Percentiles rank a stretch among this genome's conserved stretches.
phyloP scores from a whole-genome alignment of 2,113 vertebrate genomes.

The Pipra filicauda region DNA sequence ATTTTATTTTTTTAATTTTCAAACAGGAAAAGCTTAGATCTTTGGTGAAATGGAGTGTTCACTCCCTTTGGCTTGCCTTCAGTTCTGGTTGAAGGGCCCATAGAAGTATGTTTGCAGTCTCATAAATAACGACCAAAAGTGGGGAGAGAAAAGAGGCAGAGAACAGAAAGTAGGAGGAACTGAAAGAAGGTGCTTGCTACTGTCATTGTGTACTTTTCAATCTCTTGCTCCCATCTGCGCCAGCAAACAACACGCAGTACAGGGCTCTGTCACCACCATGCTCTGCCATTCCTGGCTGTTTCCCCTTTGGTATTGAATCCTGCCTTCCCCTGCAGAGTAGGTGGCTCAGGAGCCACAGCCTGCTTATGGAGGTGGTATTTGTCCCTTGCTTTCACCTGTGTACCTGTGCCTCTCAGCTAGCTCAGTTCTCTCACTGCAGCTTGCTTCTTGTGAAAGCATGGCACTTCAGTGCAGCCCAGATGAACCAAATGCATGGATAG shows the following conservation, averaged over 20 bases:
- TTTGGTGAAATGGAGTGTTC: constrained; percentile 69
- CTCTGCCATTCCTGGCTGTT: not conserved
- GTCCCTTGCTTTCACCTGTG: not conserved
- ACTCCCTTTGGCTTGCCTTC: constrained; percentile 49
- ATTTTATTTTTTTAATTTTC: not conserved
- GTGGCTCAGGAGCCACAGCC: not conserved
- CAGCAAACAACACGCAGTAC: not conserved
- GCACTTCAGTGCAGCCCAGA: not conserved
- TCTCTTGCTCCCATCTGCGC: not conserved
- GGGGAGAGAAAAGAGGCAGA: not conserved
- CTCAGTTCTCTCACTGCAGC: not conserved
- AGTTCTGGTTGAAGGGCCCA: not conserved
- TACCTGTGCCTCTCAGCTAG: not conserved
- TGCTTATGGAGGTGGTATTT: not conserved
- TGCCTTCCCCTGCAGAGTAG: not conserved
- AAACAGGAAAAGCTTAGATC: constrained; percentile 54
- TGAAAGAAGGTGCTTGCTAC: not conserved
- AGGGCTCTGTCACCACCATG: not conserved
- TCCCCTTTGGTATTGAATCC: not conserved
- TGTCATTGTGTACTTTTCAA: not conserved
- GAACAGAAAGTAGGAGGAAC: not conserved
- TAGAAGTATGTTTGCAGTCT: not conserved
- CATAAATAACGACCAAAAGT: not conserved
- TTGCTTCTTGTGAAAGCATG: not conserved
- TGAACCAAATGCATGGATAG: not conserved